Evolutionary conservation across 2,888 invertebrate genomes (phyloP).

Genomic region (Sarcophaga rosellei): DNA sequence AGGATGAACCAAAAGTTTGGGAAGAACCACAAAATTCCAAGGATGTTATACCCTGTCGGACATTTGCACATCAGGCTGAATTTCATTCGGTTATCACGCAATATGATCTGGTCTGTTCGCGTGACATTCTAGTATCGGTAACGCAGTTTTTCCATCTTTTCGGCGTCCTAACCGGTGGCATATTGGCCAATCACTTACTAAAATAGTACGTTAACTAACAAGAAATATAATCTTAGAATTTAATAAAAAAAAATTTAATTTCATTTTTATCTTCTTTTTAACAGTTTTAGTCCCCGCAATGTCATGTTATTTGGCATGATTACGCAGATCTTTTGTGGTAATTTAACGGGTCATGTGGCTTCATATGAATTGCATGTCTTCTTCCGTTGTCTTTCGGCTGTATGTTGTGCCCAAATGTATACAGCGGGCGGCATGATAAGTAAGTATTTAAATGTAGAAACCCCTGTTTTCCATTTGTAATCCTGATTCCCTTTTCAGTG

Average conservation of each 20-base stretch:
- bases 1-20: constrained; percentile 78
- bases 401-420: constrained; percentile 82
- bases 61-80: constrained; percentile 79
- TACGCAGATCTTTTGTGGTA: constrained; percentile 81
- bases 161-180: constrained; percentile 82
- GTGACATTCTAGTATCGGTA: constrained; percentile 81
- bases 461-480: neutral
- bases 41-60: constrained; percentile 79
- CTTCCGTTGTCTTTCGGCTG: constrained; percentile 81
- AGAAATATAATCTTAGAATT: neutral
- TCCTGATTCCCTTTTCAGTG: constrained; percentile 75
- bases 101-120: constrained; percentile 82
- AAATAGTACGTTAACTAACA: constrained; percentile 77
- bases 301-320: constrained; percentile 82
- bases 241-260: neutral
- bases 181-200: constrained; percentile 80
- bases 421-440: constrained; percentile 82
- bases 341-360: constrained; percentile 80
- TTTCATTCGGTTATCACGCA: constrained; percentile 81
- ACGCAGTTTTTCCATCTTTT: constrained; percentile 82
- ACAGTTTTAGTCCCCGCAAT: constrained; percentile 81
- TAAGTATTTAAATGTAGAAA: constrained; percentile 73
- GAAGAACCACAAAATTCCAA: constrained; percentile 77
- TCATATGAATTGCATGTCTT: constrained; percentile 81
- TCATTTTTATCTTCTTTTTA: neutral